Conservation (phyloP, 2,113 vertebrate species). For the Thunnus thynnus region DNA sequence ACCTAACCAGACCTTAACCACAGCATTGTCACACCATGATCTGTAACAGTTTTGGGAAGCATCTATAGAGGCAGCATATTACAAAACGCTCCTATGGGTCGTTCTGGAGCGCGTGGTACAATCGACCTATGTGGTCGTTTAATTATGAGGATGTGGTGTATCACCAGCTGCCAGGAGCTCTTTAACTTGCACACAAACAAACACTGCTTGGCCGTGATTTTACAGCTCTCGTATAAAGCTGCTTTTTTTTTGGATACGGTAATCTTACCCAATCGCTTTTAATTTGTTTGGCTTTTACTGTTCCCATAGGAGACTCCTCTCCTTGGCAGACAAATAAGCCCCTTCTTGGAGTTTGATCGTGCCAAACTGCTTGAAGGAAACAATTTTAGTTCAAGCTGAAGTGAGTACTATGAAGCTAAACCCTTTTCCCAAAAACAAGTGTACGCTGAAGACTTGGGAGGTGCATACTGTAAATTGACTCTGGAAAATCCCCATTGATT, state of each 20-base stretch:
- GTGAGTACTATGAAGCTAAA: conserved; percentile 26
- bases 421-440: conserved; percentile 43
- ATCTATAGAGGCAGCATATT: too few relatives aligned
- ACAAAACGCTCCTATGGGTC: too few relatives aligned
- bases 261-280: conserved; percentile 68
- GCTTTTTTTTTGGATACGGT: conserved; percentile 44
- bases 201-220: conserved; percentile 41
- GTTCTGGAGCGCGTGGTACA: too few relatives aligned
- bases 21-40: too few relatives aligned
- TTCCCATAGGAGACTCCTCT: conserved; percentile 64
- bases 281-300: conserved; percentile 69
- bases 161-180: conserved; percentile 40
- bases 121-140: too few relatives aligned
- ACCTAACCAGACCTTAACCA: too few relatives aligned
- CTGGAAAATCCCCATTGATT: conserved; percentile 59
- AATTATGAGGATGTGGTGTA: too few relatives aligned
- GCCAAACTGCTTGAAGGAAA: conserved; percentile 64
- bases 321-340: conserved; percentile 59
- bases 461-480: neutral
- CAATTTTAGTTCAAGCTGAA: conserved; percentile 36
- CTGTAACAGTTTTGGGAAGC: too few relatives aligned
- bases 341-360: conserved; percentile 34
- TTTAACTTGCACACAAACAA: conserved; percentile 63
- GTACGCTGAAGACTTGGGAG: neutral
- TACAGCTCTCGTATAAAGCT: conserved; percentile 57